phyloP scores from a whole-genome alignment of 1,140 invertebrate genomes.

The Drosophila littoralis region DNA sequence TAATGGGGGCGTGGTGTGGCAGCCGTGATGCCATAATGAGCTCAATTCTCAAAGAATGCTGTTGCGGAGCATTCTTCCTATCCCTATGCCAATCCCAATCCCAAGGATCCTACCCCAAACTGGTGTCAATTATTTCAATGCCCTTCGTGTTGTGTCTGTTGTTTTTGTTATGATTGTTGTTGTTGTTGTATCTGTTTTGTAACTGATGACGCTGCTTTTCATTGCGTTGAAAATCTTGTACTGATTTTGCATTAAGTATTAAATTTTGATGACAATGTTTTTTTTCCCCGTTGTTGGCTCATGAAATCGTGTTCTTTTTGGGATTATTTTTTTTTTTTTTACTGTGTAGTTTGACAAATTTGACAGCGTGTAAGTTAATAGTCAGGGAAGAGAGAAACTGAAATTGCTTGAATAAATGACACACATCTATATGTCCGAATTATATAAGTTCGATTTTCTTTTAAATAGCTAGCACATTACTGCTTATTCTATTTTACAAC shows the following conservation, averaged over 20 bases:
- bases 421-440: too few species aligned
- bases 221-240: constrained; percentile 68
- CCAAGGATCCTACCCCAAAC: constrained; percentile 5
- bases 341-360: constrained; percentile 64
- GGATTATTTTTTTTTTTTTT: constrained; percentile 40
- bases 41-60: constrained; percentile 81
- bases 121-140: constrained; percentile 82
- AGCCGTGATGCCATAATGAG: constrained; percentile 77
- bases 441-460: too few species aligned
- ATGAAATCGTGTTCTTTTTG: constrained; percentile 34
- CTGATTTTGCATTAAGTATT: constrained; percentile 75
- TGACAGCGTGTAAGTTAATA: constrained; percentile 54
- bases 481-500: too few species aligned
- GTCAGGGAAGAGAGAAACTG: neutral
- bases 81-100: constrained; percentile 1
- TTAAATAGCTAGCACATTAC: too few species aligned
- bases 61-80: constrained; percentile 29
- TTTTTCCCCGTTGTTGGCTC: constrained; percentile 22
- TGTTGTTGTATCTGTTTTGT: constrained; percentile 42
- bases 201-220: constrained; percentile 80
- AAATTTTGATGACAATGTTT: constrained; percentile 53
- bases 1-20: constrained; percentile 74
- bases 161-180: constrained; percentile 11
- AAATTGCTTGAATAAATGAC: too few species aligned
- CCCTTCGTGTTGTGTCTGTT: constrained; percentile 50